Conservation (phyloP, 2,888 invertebrate species). For the Pomacea canaliculata region DNA sequence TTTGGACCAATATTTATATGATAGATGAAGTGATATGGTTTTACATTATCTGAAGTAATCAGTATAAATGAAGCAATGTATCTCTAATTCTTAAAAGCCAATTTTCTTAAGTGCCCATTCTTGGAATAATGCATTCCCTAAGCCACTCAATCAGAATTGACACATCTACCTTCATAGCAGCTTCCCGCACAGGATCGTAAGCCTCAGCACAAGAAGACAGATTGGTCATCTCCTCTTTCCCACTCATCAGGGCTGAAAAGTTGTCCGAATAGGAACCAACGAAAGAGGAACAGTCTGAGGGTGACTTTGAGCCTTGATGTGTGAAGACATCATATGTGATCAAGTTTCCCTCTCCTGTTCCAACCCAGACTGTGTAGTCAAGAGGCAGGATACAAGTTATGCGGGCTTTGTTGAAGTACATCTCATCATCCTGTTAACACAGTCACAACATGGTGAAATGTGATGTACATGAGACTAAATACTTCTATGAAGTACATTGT, state of each 20-base stretch:
- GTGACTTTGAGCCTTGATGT: conserved; percentile 42
- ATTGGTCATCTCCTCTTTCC: not conserved
- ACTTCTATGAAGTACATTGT: too few species aligned
- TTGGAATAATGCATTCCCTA: not conserved
- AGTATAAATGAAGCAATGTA: too few species aligned
- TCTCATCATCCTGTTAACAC: conserved; percentile 65
- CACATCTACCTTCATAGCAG: conserved; percentile 14
- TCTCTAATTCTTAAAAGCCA: too few species aligned
- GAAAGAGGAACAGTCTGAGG: conserved; percentile 50
- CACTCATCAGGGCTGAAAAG: conserved; percentile 14
- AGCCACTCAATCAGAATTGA: not conserved
- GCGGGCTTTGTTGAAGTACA: conserved; percentile 64
- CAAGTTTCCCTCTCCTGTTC: conserved; percentile 72
- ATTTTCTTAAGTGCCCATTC: too few species aligned
- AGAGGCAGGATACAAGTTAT: conserved; percentile 70
- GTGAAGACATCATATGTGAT: conserved; percentile 65
- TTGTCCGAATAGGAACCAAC: conserved; percentile 36
- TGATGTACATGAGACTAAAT: too few species aligned
- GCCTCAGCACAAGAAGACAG: not conserved
- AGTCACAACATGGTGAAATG: not conserved
- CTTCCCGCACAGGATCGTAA: conserved; percentile 19
- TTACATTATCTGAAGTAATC: too few species aligned
- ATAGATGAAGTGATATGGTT: too few species aligned
- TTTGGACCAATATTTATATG: too few species aligned
- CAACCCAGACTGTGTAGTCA: conserved; percentile 71